Conservation (phyloP, 2,113 vertebrate species). For the Tichodroma muraria region DNA sequence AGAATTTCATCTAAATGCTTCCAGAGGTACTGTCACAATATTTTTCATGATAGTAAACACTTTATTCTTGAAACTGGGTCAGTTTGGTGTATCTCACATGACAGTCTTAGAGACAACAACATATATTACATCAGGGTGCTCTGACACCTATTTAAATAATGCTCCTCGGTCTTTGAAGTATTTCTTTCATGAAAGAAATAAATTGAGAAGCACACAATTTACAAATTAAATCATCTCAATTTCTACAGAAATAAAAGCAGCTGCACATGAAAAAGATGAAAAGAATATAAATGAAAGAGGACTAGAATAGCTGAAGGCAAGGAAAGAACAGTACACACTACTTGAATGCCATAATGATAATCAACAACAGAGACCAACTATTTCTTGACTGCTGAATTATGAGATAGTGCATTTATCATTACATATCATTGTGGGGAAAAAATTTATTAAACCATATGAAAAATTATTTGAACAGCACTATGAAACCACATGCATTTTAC, state of each 20-base stretch:
- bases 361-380: background rate
- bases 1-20: background rate
- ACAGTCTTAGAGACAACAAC: background rate
- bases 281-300: background rate
- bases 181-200: background rate
- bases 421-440: background rate
- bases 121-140: background rate
- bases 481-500: background rate
- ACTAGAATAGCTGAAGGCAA: background rate
- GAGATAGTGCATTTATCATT: background rate
- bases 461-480: background rate
- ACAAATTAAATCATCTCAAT: background rate
- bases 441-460: background rate
- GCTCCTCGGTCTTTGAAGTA: background rate
- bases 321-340: background rate
- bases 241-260: conserved; percentile 9
- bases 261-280: background rate
- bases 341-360: background rate
- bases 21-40: background rate
- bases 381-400: background rate
- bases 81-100: background rate
- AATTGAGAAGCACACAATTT: background rate
- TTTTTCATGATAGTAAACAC: background rate
- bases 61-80: background rate
- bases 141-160: background rate